Conservation (phyloP, 30 jellyfish, hydroid and myxozoan genomes). For the Hydractinia echinata region DNA sequence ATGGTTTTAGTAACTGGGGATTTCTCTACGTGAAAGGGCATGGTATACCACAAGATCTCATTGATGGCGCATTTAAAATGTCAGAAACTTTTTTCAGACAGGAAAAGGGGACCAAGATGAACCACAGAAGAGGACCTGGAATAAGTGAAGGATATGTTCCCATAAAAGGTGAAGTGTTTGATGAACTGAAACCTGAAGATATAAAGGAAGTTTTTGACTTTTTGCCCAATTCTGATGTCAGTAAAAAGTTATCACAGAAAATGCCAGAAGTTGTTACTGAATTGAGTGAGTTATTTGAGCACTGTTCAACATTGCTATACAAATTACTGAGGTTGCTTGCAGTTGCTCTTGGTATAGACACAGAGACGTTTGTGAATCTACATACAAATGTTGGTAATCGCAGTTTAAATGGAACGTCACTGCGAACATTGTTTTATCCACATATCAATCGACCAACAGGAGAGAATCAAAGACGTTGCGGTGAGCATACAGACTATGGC, state of each 20-base stretch:
- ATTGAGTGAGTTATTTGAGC: slow-evolving; percentile 8
- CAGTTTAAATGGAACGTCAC: slow-evolving; percentile 20
- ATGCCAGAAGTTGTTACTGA: slow-evolving; percentile 19
- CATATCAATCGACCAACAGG: not conserved
- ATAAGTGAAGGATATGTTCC: slow-evolving; percentile 36
- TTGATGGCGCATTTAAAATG: not conserved
- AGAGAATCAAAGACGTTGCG: slow-evolving; percentile 28
- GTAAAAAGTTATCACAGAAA: not conserved
- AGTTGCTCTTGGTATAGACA: slow-evolving; percentile 21
- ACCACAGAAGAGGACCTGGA: slow-evolving; percentile 14
- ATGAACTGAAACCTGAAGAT: slow-evolving; percentile 6
- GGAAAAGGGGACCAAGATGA: not conserved
- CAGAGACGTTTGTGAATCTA: slow-evolving; percentile 16
- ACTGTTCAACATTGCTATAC: not conserved
- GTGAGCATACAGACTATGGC: slow-evolving; percentile 45
- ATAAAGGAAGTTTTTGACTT: slow-evolving; percentile 39
- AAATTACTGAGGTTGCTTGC: slow-evolving; percentile 27
- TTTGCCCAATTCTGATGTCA: slow-evolving; percentile 7
- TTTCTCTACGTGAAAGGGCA: slow-evolving; percentile 38
- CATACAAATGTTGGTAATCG: slow-evolving; percentile 24
- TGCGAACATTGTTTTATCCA: slow-evolving; percentile 35
- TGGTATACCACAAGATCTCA: slow-evolving; percentile 8
- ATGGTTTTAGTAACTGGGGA: slow-evolving; percentile 37
- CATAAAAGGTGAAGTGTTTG: slow-evolving; percentile 16
- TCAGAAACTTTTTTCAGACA: not conserved